phyloP scores from a whole-genome alignment of 2,888 invertebrate genomes.

The Hypomecis atomaria region DNA sequence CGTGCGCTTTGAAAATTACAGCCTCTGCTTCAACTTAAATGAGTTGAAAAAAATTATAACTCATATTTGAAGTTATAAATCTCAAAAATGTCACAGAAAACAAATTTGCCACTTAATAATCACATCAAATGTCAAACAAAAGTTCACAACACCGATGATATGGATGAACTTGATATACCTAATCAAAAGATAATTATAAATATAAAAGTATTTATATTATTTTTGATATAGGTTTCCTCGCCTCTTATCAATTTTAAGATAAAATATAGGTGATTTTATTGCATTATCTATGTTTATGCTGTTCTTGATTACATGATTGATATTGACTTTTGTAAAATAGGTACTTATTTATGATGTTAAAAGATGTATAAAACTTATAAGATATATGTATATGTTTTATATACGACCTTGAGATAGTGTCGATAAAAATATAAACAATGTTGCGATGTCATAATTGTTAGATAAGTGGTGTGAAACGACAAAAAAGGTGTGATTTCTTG shows the following conservation, averaged over 20 bases:
- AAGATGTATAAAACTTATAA: conserved; percentile 3
- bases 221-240: not conserved
- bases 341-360: conserved; percentile 1
- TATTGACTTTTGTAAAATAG: conserved; percentile 1
- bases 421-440: conserved; percentile 23
- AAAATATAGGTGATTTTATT: conserved; percentile 3
- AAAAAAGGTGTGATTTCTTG: not conserved
- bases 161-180: not conserved
- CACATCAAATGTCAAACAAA: not conserved
- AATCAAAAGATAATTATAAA: not conserved
- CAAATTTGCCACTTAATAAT: not conserved
- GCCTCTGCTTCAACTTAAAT: too few relatives aligned
- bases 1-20: too few relatives aligned
- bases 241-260: conserved; percentile 1
- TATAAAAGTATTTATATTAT: not conserved
- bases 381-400: too few relatives aligned
- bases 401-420: conserved; percentile 16
- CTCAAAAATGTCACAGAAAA: not conserved
- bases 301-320: conserved; percentile 2
- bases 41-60: too few relatives aligned
- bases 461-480: not conserved
- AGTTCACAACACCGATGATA: not conserved
- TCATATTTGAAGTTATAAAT: not conserved
- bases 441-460: not conserved
- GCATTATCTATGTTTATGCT: conserved; percentile 12